phyloP scores from a whole-genome alignment of 2,797 vertebrate genomes.

The Lophotriccus pileatus region DNA sequence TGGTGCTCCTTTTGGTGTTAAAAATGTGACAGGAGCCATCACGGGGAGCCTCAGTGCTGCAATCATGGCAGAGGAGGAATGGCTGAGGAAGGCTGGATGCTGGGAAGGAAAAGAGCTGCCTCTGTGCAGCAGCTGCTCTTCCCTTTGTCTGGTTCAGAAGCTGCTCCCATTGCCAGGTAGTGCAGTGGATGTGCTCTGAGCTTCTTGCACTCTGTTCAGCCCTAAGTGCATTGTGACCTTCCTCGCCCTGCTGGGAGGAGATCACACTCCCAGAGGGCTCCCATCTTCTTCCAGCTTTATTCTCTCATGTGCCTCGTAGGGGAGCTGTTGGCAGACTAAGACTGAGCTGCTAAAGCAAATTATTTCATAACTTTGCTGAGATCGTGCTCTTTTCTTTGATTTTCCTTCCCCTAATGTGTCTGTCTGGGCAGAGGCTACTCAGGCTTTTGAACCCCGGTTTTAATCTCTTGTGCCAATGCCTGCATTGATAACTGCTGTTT shows the following conservation, averaged over 20 bases:
- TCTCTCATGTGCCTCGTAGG: fast-evolving
- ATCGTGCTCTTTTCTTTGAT: not conserved
- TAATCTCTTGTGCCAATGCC: not conserved
- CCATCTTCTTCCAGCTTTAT: not conserved
- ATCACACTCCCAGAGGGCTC: fast-evolving
- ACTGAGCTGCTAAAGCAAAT: not conserved
- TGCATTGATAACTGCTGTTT: not conserved
- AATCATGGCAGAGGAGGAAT: fast-evolving
- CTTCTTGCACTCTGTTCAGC: not conserved
- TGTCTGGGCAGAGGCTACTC: not conserved
- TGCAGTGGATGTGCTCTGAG: not conserved
- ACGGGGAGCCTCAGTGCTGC: not conserved
- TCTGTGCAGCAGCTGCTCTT: not conserved
- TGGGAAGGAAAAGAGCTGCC: not conserved
- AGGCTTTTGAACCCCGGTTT: not conserved
- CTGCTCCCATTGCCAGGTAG: fast-evolving
- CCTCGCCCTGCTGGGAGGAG: not conserved
- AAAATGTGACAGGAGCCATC: not conserved
- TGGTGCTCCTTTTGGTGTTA: not conserved
- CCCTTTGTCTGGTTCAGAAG: not conserved
- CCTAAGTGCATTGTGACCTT: not conserved
- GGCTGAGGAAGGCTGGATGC: not conserved
- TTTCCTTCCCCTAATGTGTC: not conserved
- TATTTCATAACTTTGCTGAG: not conserved
- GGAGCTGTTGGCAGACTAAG: not conserved